A percentile compares a stretch with the other conserved stretches of the same genome.
These are phyloP conservation scores for Eremophila alpestris DNA, from an alignment of 2,797 vertebrate species.

Conservation along the genomic window DNA sequence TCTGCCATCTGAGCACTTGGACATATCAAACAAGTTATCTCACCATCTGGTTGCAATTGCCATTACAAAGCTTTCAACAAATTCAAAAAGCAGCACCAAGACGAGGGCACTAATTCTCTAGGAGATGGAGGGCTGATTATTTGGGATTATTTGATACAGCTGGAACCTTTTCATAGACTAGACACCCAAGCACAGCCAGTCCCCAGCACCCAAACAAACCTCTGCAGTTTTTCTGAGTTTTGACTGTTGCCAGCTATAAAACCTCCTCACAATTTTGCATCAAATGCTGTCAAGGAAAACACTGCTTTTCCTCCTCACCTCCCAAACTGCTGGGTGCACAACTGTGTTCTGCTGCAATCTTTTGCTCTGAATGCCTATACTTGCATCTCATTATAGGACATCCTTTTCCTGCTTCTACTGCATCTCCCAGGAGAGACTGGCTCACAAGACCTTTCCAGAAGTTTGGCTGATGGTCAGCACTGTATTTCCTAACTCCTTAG, in stretches of 20 bases:
- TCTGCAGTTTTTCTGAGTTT: not conserved
- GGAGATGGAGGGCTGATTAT: not conserved
- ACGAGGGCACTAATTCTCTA: not conserved
- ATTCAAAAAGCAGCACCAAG: not conserved
- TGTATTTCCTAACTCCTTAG: not conserved
- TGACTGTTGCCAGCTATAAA: not conserved
- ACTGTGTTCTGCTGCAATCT: not conserved
- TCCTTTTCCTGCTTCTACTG: not conserved
- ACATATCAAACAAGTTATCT: not conserved
- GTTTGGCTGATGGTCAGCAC: not conserved
- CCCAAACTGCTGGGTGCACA: not conserved
- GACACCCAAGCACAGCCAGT: not conserved
- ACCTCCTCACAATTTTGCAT: not conserved
- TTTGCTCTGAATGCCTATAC: not conserved
- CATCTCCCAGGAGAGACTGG: not conserved
- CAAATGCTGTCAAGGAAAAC: not conserved
- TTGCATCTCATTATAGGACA: not conserved
- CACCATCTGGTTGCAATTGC: constrained; percentile 35
- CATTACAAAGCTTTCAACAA: constrained; percentile 5
- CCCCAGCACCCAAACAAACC: not conserved
- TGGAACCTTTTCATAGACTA: not conserved
- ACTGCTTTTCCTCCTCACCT: not conserved
- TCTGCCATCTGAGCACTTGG: not conserved
- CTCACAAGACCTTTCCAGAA: not conserved
- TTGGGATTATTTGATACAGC: not conserved